Evolutionary conservation across 2,797 vertebrate genomes (phyloP), one percentile per base, ranked within the genome.

Genomic region (Pristis pectinata): DNA sequence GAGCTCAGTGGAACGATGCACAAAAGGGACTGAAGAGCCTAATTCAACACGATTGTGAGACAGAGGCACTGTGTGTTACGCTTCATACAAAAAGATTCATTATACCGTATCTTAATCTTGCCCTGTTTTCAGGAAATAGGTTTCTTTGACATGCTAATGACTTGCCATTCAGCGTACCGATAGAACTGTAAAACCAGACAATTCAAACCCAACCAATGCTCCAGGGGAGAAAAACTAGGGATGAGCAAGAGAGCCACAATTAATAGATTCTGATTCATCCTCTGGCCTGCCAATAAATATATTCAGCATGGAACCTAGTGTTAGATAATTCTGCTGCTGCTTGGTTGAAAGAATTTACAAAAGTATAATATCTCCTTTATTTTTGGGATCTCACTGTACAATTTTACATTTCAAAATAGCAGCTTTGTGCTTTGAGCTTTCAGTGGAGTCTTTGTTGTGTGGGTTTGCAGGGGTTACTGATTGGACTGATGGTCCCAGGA

Each of bases 71-170:
- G 49, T 93, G 91, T 93, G 91, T 70, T 74, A 74, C 44, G 93
- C 11, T 93, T 70, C 91, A 34, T 91, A 93, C 67, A 93, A 93
- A 93, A 34, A 93, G 91, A 93, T 93, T 93, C 91, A 93, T 93
- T 93, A 91, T 91, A 64, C 85, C n/a, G 91, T 72, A 93, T 93
- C 44, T 93, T 74, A 72, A 13, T 93, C 91, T 53, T 5, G 11
- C 10, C 27, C 67, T 70, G 91, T 74, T 93, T 49, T 93, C 64
- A 74, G 64, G 91, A 93, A 93, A 72, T 93, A 93, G 37, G 37
- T 70, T 72, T 74, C 91, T 93, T 74, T 93, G 91, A 93, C 67
- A 93, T 93, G 91, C 91, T 93, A 93, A 93, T 93, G 93, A 93
- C 64, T 70, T 44, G 24, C n/a, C 67, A 93, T 74, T 93, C 91